phyloP scores from a whole-genome alignment of 2,888 invertebrate genomes.

The Chironomus tentans region DNA sequence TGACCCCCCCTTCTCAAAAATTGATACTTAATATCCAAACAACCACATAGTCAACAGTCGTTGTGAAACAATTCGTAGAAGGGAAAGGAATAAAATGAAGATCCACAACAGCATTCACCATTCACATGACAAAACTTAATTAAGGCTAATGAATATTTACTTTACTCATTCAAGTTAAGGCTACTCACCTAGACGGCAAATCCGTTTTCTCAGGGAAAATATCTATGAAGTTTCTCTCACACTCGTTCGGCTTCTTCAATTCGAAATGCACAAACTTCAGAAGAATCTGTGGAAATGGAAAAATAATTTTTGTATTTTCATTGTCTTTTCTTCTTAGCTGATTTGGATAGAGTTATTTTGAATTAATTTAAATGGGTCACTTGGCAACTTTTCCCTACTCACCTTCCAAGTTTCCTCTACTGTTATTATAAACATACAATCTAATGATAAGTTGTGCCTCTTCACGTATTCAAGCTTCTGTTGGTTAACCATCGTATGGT shows the following conservation, averaged over 20 bases:
- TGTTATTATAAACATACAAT: conserved; percentile 65
- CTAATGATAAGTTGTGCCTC: conserved; percentile 51
- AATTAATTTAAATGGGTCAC: not conserved
- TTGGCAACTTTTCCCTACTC: conserved; percentile 22
- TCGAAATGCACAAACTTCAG: conserved; percentile 56
- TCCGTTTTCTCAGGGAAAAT: conserved; percentile 58
- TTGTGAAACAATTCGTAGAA: not conserved
- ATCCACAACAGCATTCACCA: not conserved
- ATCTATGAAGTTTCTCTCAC: conserved; percentile 66
- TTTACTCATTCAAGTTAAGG: not conserved
- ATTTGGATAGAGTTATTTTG: not conserved
- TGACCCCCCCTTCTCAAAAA: too few relatives aligned
- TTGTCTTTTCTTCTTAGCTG: not conserved
- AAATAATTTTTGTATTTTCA: not conserved
- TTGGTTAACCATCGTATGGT: conserved; percentile 48
- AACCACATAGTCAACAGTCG: too few relatives aligned
- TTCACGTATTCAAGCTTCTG: conserved; percentile 46
- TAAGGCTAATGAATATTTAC: conserved; percentile 15
- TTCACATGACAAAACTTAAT: conserved; percentile 5
- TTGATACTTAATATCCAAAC: too few relatives aligned
- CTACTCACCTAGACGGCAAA: conserved; percentile 45
- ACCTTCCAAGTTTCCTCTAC: conserved; percentile 58
- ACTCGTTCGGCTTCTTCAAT: conserved; percentile 65
- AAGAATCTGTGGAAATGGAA: conserved; percentile 49
- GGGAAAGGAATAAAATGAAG: not conserved